A percentile compares a stretch with the other conserved stretches of the same genome.
Evolutionary conservation across 1,140 invertebrate species (phyloP).

Genomic region (Drosophila guanche): DNA sequence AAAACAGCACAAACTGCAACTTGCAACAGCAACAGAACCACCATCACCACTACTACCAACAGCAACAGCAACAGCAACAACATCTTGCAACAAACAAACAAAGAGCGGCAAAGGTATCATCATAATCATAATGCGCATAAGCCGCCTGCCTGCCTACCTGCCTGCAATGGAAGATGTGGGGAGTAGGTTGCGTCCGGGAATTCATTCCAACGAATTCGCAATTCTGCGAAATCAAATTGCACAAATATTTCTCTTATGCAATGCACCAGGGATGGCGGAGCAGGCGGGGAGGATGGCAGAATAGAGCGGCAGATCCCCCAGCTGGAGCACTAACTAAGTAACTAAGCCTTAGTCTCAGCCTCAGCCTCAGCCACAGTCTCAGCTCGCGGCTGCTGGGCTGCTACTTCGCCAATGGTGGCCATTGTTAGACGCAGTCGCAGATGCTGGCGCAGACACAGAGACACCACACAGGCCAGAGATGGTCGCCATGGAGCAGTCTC

Average conservation of each 20-base stretch:
- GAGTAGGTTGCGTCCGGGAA: slow-evolving; percentile 37
- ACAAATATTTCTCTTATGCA: slow-evolving; percentile 82
- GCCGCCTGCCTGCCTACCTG: slow-evolving; percentile 28
- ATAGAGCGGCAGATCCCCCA: slow-evolving; percentile 58
- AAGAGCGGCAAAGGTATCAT: slow-evolving; percentile 68
- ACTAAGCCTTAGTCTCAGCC: slow-evolving; percentile 41
- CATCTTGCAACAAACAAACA: slow-evolving; percentile 31
- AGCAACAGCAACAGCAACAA: slow-evolving; percentile 30
- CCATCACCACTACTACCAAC: slow-evolving; percentile 16
- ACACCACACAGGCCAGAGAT: slow-evolving; percentile 48
- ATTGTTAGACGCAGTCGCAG: slow-evolving; percentile 66
- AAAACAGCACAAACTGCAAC: slow-evolving; percentile 69
- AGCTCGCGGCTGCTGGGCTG: neutral
- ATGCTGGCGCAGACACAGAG: slow-evolving; percentile 66
- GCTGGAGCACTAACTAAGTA: slow-evolving; percentile 70
- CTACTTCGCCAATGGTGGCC: slow-evolving; percentile 46
- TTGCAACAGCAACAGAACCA: slow-evolving; percentile 26
- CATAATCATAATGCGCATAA: slow-evolving; percentile 82
- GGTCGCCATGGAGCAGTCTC: slow-evolving; percentile 11
- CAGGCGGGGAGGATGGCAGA: neutral
- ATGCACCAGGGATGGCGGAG: slow-evolving; percentile 48
- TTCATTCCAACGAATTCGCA: slow-evolving; percentile 82
- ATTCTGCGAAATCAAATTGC: slow-evolving; percentile 83
- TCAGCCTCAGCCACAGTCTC: neutral
- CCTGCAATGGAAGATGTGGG: slow-evolving; percentile 3